Conservation (phyloP, 2,888 invertebrate species). For the Cyrtodaria siliqua region DNA sequence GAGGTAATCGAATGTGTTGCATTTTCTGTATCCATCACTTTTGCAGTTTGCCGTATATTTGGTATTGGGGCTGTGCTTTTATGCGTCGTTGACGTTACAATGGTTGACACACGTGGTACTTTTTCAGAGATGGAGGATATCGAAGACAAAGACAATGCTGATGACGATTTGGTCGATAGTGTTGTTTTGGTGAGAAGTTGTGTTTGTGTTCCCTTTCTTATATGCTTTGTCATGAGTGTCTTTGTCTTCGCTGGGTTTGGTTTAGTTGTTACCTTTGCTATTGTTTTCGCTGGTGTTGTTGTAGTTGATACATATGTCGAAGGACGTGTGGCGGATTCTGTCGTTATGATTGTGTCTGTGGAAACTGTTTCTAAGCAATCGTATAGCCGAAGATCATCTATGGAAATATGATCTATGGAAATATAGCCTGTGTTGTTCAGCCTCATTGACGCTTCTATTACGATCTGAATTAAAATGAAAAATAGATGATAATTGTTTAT, state of each 20-base stretch:
- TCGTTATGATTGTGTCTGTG: conserved; percentile 22
- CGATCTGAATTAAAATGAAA: conserved; percentile 62
- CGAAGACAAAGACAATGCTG: too few species aligned
- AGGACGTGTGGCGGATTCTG: conserved; percentile 2
- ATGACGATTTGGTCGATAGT: too few species aligned
- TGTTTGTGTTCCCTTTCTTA: conserved; percentile 21
- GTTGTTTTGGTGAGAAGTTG: conserved; percentile 4
- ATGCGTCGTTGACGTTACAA: not conserved
- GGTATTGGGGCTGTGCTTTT: too few species aligned
- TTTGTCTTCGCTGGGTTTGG: conserved; percentile 7
- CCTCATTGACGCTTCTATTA: conserved; percentile 65
- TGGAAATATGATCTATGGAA: conserved; percentile 75
- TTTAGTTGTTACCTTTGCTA: conserved; percentile 10
- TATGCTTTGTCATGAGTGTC: conserved; percentile 11
- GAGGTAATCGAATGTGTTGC: too few species aligned
- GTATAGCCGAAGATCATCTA: conserved; percentile 74
- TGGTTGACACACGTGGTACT: conserved; percentile 21
- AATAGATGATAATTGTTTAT: too few species aligned
- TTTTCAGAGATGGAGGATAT: not conserved
- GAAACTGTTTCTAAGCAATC: conserved; percentile 62
- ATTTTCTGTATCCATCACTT: too few species aligned
- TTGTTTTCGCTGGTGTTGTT: conserved; percentile 10
- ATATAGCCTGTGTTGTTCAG: conserved; percentile 70
- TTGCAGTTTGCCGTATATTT: too few species aligned
- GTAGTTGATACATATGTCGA: conserved; percentile 14